phyloP scores from a whole-genome alignment of 2,888 invertebrate genomes.

The Idaea aversata region DNA sequence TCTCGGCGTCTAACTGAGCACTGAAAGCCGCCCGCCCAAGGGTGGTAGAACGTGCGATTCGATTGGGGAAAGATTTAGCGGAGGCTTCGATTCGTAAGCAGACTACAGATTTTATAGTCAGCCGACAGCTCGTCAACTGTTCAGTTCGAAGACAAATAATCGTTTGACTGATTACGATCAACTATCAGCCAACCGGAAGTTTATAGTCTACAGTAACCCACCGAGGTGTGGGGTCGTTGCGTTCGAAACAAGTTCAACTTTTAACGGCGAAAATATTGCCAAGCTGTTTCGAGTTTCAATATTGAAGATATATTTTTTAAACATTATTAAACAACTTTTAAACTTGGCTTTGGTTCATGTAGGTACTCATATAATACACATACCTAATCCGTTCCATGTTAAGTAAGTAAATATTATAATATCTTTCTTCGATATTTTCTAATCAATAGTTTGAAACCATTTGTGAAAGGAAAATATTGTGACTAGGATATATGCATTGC shows the following conservation, averaged over 20 bases:
- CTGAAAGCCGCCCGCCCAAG: constrained; percentile 60
- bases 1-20: constrained; percentile 45
- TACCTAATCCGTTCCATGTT: too few relatives aligned
- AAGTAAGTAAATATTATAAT: too few relatives aligned
- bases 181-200: not conserved
- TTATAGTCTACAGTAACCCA: not conserved
- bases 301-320: not conserved
- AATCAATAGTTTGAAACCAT: too few relatives aligned
- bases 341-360: not conserved
- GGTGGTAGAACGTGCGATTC: constrained; percentile 31
- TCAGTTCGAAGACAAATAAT: not conserved
- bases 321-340: not conserved
- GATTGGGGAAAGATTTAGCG: constrained; percentile 25
- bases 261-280: constrained; percentile 28
- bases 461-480: too few relatives aligned
- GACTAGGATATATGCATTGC: too few relatives aligned
- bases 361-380: too few relatives aligned
- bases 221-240: constrained; percentile 20
- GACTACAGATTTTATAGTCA: not conserved
- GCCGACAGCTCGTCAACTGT: constrained; percentile 4
- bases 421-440: too few relatives aligned
- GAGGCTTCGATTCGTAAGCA: constrained; percentile 20
- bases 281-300: constrained; percentile 12
- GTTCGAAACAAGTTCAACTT: constrained; percentile 26
- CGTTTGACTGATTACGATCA: not conserved